Base-by-base conservation (phyloP, 2,797 vertebrate species). In the Ctenopoma multispine region DNA sequence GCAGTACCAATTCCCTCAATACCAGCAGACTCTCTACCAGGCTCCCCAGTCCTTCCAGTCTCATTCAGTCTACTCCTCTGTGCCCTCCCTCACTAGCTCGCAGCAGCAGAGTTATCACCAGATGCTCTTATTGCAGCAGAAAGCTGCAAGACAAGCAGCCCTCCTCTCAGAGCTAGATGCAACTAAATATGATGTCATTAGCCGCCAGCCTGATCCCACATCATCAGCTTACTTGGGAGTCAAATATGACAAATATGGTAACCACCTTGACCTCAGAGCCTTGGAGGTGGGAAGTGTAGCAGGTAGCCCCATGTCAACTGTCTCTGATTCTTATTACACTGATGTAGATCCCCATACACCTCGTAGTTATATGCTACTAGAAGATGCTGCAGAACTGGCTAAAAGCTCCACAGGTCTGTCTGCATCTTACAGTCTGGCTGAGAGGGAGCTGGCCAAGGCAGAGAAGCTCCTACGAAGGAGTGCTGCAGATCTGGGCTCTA, bases 281-380 rank as follows among this genome's bases (percentile, higher is more conserved):
- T 86, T 99, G 79, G 97, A 99, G 0, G 97, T 98, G 74, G 90
- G 93, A 59, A 97, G 96, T 86, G 95, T 99, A 73, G 96, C 96
- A 46, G 93, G 95, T 74, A 98, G 96, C 73, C 98, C 98, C 48
- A 96, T 99, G 94, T 98, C 97, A 67, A 94, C 94, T 77, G 95
- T 98, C 79, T 99, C 98, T 56, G 98, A 99, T 84, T 97, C 98
- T 0, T 99, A 97, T 88, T 99, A 99, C 85, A 91, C 96, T 57
- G 97, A 99, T 72, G 94, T 99, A 55, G 98, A 99, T 63, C 96
- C 96, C 50, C 94, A 95, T 69, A 91, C 96, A 36, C 84, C 97
- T 27, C 94, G 96, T 64, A 99, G 96, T 90, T 99, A 99, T 82
- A 95, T 99, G 81, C 89, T 99, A 8, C 92, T 99, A 56, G 98